Evolutionary conservation across 2,888 invertebrate genomes (phyloP), one percentile per base, ranked within the genome.

Genomic region (Eilema griseolum): DNA sequence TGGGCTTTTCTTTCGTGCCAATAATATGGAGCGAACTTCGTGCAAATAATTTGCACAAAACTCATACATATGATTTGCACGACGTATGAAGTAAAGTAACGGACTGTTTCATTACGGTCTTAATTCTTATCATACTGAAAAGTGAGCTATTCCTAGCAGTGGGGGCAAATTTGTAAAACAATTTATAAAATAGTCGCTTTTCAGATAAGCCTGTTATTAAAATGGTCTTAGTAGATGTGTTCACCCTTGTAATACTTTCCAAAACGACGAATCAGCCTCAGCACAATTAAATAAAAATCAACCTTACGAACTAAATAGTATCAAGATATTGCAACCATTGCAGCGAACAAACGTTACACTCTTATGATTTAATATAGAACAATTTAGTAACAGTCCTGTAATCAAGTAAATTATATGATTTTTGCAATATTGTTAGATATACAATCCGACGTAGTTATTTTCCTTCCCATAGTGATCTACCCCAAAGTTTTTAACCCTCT

Each of bases 241-340:
- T 46, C 41, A 63, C 69, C 60, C 23, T 37, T 26, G 61, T 61
- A 65, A 68, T 72, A 63, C 52, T 61, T 64, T 56, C 67, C 24
- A 46, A 64, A 41, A 33, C 63, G 63, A 66, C 62, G 70, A 65
- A 66, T 65, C 60, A 24, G 61, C 31, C 56, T 63, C 64, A 64
- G 75, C 67, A 78, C 67, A 77, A 68, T 75, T 67, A 70, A 70
- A 72, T 69, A 66, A 71, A 79, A 80, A 79, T 77, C 76, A 75
- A 76, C 74, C 78, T 81, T 79, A 76, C 33, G 11, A 73, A 71
- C 74, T 77, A 81, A 71, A 64, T 26, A 69, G 69, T 70, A 73
- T 71, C 57, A 77, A 72, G 70, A 76, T 72, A 70, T 70, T 61
- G 68, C 66, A 65, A 72, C 63, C 3, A 37, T 46, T 63, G 57